These are phyloP conservation scores for Diadophis punctatus DNA, from an alignment of 2,113 vertebrate genomes.

Conservation along the genomic window DNA sequence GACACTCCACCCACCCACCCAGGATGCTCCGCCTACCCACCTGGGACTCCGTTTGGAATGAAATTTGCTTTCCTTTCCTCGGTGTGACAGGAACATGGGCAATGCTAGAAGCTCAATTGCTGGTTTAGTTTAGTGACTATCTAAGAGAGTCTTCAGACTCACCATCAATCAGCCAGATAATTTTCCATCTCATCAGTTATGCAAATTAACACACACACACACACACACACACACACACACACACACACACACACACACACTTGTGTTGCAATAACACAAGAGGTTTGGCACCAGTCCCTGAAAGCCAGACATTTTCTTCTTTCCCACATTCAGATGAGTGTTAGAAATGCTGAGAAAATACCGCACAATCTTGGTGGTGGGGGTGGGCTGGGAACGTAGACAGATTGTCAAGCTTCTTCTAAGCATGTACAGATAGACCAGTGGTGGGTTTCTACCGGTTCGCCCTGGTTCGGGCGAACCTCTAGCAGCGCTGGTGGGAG, in stretches of 20 bases:
- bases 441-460: too few relatives aligned
- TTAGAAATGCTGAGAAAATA: not conserved
- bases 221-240: too few relatives aligned
- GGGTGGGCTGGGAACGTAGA: fast-evolving
- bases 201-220: too few relatives aligned
- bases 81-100: slow-evolving; percentile 53
- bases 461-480: too few relatives aligned
- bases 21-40: too few relatives aligned
- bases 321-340: not conserved
- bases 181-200: slow-evolving; percentile 72
- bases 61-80: slow-evolving; percentile 49
- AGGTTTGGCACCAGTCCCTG: slow-evolving; percentile 58
- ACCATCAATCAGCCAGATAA: slow-evolving; percentile 67
- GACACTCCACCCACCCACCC: too few relatives aligned
- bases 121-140: slow-evolving; percentile 59
- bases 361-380: fast-evolving
- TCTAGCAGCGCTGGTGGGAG: too few relatives aligned
- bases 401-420: not conserved
- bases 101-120: slow-evolving; percentile 42
- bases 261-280: slow-evolving; percentile 58
- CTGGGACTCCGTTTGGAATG: too few relatives aligned
- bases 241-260: not conserved
- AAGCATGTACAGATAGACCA: too few relatives aligned
- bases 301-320: slow-evolving; percentile 44
- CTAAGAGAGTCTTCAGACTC: slow-evolving; percentile 48